phyloP scores from a whole-genome alignment of 1,140 invertebrate genomes.

The Odontomachus brunneus region DNA sequence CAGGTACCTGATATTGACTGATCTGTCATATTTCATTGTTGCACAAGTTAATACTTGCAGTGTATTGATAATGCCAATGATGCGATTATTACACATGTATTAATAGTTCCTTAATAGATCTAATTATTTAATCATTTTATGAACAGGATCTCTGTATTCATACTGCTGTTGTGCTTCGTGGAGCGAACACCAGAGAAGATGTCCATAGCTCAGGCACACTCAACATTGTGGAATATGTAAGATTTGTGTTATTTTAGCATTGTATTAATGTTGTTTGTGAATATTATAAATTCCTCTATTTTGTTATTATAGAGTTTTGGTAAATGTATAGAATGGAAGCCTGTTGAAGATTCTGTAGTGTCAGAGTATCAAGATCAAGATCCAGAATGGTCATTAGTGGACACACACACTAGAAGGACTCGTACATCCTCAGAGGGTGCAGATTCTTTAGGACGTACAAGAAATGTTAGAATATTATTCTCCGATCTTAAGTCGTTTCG shows the following conservation, averaged over 20 bases:
- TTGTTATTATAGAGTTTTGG: constrained; percentile 82
- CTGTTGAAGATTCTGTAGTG: constrained; percentile 90
- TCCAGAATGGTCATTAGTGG: constrained; percentile 93
- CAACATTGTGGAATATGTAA: constrained; percentile 85
- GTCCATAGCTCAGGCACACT: constrained; percentile 83
- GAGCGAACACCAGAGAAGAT: constrained; percentile 81
- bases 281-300: constrained; percentile 15
- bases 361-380: constrained; percentile 91
- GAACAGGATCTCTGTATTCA: constrained; percentile 84
- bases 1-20: no score
- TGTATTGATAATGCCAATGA: neutral
- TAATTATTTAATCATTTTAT: constrained; percentile 4
- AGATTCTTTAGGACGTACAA: constrained; percentile 85
- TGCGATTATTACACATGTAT: neutral
- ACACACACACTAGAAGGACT: constrained; percentile 88
- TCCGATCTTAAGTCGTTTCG: constrained; percentile 89
- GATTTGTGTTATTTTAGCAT: constrained; percentile 1
- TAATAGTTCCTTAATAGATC: neutral
- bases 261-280: neutral
- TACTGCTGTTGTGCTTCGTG: constrained; percentile 82
- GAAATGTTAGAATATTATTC: constrained; percentile 88
- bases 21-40: neutral
- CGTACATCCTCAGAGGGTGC: constrained; percentile 85
- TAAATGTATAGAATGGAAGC: constrained; percentile 92
- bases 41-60: neutral